Evolutionary conservation across 1,140 invertebrate genomes (phyloP), one percentile per base, ranked within the genome.

Genomic region (Hyles vespertilio): DNA sequence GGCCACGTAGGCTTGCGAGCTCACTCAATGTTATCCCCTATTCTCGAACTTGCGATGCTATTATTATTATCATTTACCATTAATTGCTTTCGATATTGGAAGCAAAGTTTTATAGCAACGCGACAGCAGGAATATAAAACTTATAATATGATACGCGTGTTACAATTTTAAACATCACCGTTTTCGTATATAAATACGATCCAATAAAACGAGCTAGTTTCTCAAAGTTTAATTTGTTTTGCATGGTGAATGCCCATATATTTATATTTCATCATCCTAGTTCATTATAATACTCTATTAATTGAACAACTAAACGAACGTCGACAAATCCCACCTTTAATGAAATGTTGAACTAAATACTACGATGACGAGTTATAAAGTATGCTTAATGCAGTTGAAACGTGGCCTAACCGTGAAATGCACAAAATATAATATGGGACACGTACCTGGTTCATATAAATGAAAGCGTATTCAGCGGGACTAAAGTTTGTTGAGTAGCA

Each of bases 401-500:
- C 22, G 8, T 5, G 3, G 8, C 36, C 8, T 40, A 40, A 40
- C 8, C 11, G 8, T 5, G 36, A 51, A 51, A 32, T 51, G 34
- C 32, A 5, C 34, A 51, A 50, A 51, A 51, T 57, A 72, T 68
- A 59, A 68, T 69, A 65, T 63, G 69, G 66, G 71, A 73, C 67
- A 61, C 52, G 54, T 63, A 58, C 50, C 52, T 65, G 61, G 61
- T 67, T 63, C 53, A 52, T 60, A 70, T 73, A 69, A 67, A 59
- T 49, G 69, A 59, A 61, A 73, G 50, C 63, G 69, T 78, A 77
- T 71, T 75, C 59, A 60, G 61, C 44, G 65, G 74, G 59, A 68
- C 60, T 64, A 72, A 80, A 87, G 77, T 87, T 87, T 83, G 81
- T 83, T 79, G 79, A 83, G 84, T 83, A 87, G 85, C 82, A 89